Evolutionary conservation across 2,113 vertebrate genomes (phyloP).

Genomic region (Podiceps cristatus): DNA sequence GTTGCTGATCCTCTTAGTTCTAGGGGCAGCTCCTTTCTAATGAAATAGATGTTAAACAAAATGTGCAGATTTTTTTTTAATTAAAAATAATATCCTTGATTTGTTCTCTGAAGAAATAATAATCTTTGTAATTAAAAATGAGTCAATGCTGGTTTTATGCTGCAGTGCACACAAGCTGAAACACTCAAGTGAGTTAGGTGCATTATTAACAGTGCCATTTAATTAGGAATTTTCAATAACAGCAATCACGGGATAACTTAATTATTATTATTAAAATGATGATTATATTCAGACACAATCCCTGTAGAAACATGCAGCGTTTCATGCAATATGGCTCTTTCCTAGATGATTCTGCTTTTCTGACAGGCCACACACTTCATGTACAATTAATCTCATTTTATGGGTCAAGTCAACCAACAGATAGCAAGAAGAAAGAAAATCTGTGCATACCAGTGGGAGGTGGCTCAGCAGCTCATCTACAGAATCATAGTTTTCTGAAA

Average conservation of each 20-base stretch:
- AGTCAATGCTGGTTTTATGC: neutral
- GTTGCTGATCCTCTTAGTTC: neutral
- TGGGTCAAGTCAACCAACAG: neutral
- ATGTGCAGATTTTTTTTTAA: neutral
- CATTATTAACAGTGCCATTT: neutral
- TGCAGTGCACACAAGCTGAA: neutral
- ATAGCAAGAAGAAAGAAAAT: neutral
- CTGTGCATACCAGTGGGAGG: constrained; percentile 84
- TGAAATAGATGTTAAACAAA: neutral
- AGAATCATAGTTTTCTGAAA: constrained; percentile 86
- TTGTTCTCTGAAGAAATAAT: constrained; percentile 39
- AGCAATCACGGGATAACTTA: neutral
- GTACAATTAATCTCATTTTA: neutral
- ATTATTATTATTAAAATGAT: constrained; percentile 1
- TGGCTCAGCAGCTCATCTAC: constrained; percentile 84
- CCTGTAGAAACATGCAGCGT: neutral
- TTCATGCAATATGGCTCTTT: neutral
- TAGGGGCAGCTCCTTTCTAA: neutral
- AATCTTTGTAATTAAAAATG: constrained; percentile 38
- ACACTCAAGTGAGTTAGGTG: neutral
- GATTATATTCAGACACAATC: neutral
- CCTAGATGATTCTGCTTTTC: neutral
- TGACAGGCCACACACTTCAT: neutral
- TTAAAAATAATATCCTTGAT: constrained; percentile 8
- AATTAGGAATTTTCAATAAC: constrained; percentile 35